Conservation (phyloP, 2,797 vertebrate genomes). For the Scyliorhinus canicula region DNA sequence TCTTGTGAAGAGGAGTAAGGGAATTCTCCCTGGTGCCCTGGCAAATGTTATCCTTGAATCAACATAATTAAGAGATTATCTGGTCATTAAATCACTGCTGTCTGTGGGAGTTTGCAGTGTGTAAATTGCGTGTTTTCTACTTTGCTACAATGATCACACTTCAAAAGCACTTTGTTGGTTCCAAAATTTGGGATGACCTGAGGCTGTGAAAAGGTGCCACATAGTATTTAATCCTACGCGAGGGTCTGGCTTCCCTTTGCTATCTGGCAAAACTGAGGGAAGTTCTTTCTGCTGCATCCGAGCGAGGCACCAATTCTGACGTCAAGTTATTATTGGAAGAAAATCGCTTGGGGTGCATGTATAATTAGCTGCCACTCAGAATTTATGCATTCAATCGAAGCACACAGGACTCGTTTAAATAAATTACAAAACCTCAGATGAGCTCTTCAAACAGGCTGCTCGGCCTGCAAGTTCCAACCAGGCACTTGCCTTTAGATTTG, state of each 20-base stretch:
- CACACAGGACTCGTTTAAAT: neutral
- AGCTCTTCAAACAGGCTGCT: constrained; percentile 16
- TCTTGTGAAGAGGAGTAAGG: neutral
- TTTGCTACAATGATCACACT: neutral
- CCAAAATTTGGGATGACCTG: neutral
- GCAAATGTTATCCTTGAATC: neutral
- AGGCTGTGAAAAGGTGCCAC: neutral
- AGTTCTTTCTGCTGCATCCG: neutral
- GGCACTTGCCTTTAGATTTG: neutral
- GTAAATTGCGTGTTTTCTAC: neutral
- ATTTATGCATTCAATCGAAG: neutral
- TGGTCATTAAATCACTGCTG: neutral
- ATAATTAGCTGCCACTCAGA: neutral
- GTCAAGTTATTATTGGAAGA: neutral
- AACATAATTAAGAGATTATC: neutral
- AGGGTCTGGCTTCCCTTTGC: neutral
- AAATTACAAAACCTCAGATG: neutral
- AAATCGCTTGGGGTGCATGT: neutral
- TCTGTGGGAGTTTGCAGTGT: neutral
- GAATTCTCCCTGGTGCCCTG: neutral
- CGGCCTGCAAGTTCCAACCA: neutral
- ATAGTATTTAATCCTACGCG: neutral
- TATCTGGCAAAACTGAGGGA: neutral
- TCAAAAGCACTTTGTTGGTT: neutral
- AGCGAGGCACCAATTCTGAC: neutral